A percentile compares a stretch with the other conserved stretches of the same genome.
Evolutionary conservation across 2,797 vertebrate genomes (phyloP).

Genomic region (Sebastes kiyomatsui): DNA sequence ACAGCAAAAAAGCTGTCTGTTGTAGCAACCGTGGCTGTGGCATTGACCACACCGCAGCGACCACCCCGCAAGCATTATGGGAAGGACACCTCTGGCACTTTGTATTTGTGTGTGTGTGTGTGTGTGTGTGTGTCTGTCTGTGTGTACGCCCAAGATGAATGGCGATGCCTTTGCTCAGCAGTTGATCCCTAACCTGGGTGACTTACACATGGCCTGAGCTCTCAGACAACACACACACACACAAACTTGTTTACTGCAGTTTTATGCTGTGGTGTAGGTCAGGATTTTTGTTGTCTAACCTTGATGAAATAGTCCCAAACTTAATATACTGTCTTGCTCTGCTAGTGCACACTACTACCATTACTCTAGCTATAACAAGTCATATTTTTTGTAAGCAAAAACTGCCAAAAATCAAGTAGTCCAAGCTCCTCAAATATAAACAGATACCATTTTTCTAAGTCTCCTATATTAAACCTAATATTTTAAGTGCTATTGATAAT

Average conservation of each 20-base stretch:
- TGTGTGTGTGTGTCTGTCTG: slow-evolving; percentile 37
- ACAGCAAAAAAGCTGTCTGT: slow-evolving; percentile 77
- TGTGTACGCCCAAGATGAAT: slow-evolving; percentile 59
- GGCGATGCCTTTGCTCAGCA: slow-evolving; percentile 64
- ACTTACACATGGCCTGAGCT: slow-evolving; percentile 42
- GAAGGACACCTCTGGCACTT: slow-evolving; percentile 68
- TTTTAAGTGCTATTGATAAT: too few species aligned
- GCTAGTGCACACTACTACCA: not conserved
- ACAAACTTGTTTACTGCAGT: slow-evolving; percentile 29
- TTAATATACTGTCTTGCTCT: not conserved
- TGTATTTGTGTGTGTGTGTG: slow-evolving; percentile 35
- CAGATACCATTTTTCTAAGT: too few species aligned
- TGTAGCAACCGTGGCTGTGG: slow-evolving; percentile 71
- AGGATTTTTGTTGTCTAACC: slow-evolving; percentile 2
- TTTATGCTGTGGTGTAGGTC: slow-evolving; percentile 8
- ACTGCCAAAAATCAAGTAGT: not conserved
- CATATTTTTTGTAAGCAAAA: not conserved
- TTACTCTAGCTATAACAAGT: not conserved
- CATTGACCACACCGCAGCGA: slow-evolving; percentile 68
- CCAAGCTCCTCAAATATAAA: not conserved
- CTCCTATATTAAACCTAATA: not conserved
- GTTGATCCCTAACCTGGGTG: slow-evolving; percentile 63
- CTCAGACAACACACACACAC: slow-evolving; percentile 3
- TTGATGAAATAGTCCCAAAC: slow-evolving; percentile 28
- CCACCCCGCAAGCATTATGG: slow-evolving; percentile 60